Evolutionary conservation across 2,888 invertebrate species (phyloP), one percentile per base, ranked within the genome.

Genomic region (Heterodera filipjevi): DNA sequence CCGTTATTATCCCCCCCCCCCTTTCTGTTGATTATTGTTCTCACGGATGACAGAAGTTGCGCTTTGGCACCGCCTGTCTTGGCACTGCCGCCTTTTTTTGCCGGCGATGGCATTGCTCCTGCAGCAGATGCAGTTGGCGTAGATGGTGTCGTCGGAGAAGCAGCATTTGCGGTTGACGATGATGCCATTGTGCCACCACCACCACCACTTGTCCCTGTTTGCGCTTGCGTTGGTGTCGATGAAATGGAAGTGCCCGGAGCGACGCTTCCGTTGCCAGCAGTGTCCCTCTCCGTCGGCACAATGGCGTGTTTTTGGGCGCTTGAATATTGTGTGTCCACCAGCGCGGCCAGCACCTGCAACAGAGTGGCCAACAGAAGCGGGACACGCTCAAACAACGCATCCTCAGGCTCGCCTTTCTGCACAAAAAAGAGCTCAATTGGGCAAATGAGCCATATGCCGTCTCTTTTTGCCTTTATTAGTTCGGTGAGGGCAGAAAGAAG

Each of bases 401-500:
- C 82, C 79, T 87, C 87, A 0, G 86, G 84, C 71, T 87, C 86
- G 10, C 86, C 87, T 71, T 81, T 68, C 81, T 81, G 44, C 3
- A 68, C 6, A 32, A 19, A 33, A 2, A 12, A 12, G 39, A 22
- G 70, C 8, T 75, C 22, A 14, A 30, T 66, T 30, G 22, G 35
- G n/a, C n/a, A 30, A 76, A 32, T 46, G 72, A 10, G 39, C 39
- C 39, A 39, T 39, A n/a, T n/a, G n/a, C 39, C 39, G 77, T 53
- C 8, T 16, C 27, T 14, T 32, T 0, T 32, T 30, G 84, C 86
- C 84, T 86, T 85, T 30, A 87, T 77, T 22, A 87, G 80, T 81
- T 87, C 86, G 2, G 84, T 81, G 12, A 87, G 75, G 32, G 86
- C 87, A 27, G 87, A 83, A 2, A 82, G 79, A 77, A 86, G 83